A percentile compares a stretch with the other conserved stretches of the same genome.
Conservation (phyloP, 2,113 vertebrate species). For the Ia io region DNA sequence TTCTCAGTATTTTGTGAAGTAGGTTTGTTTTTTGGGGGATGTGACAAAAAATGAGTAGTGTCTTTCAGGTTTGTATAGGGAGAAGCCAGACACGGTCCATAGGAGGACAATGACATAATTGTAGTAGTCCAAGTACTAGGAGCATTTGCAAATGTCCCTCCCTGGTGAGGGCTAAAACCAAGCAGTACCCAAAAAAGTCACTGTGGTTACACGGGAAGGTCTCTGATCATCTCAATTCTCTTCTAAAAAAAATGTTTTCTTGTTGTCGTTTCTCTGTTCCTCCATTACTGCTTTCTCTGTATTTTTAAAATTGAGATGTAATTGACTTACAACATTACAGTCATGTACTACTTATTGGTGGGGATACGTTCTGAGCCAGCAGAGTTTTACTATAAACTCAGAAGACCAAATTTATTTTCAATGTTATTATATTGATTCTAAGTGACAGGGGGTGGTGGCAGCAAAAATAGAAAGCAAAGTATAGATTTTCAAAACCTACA, state of each 20-base stretch:
- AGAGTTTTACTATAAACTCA: neutral
- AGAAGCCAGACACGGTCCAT: neutral
- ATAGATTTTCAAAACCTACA: neutral
- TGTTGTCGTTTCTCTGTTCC: neutral
- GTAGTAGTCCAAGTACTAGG: neutral
- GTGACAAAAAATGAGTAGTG: neutral
- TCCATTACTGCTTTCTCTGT: neutral
- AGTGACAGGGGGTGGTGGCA: neutral
- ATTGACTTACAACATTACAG: neutral
- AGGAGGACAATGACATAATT: neutral
- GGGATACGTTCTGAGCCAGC: neutral
- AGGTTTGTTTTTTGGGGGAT: neutral
- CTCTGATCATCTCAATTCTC: neutral
- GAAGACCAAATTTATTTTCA: slow-evolving; percentile 1
- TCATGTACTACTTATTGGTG: neutral
- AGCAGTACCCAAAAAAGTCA: neutral
- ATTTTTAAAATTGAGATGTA: neutral
- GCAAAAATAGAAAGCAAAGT: slow-evolving; percentile 18
- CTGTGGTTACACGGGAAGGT: neutral
- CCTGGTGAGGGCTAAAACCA: neutral
- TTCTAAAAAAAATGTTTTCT: neutral
- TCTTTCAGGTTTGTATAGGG: neutral
- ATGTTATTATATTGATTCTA: neutral
- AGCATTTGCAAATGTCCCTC: neutral
- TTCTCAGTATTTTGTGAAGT: neutral